Conservation (phyloP, 2,113 vertebrate species). For the Cichladusa arquata region DNA sequence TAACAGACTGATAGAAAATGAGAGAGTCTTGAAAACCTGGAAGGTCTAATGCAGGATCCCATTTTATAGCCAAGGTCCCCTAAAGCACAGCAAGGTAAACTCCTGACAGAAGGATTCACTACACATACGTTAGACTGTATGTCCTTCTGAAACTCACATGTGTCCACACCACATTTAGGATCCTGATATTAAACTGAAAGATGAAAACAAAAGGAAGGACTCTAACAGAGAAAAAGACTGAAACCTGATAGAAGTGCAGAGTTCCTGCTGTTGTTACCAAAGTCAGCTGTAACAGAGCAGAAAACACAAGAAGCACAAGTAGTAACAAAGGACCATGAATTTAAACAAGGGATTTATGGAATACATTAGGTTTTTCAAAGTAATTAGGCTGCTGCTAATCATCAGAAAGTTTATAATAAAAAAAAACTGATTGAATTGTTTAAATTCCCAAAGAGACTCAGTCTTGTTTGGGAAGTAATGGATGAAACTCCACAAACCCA, state of each 20-base stretch:
- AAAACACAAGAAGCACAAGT: background rate
- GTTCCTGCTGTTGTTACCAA: background rate
- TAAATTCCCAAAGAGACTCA: background rate
- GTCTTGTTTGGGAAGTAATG: background rate
- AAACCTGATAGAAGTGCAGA: background rate
- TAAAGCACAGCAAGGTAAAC: background rate
- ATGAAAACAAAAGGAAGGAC: background rate
- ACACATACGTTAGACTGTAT: background rate
- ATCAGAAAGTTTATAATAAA: background rate
- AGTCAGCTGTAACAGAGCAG: background rate
- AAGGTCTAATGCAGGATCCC: background rate
- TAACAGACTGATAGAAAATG: background rate
- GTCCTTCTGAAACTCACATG: background rate
- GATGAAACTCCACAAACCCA: background rate
- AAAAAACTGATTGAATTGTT: background rate
- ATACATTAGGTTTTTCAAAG: background rate
- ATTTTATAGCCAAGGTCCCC: background rate
- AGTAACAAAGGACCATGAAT: background rate
- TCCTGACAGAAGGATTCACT: background rate
- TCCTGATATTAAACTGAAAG: background rate
- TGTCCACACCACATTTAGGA: fast-evolving
- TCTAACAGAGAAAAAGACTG: background rate
- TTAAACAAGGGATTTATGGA: background rate
- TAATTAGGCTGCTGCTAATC: background rate
- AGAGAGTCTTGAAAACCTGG: background rate